Evolutionary conservation across 1,140 invertebrate genomes (phyloP).

Genomic region (Chironomus striatipennis): DNA sequence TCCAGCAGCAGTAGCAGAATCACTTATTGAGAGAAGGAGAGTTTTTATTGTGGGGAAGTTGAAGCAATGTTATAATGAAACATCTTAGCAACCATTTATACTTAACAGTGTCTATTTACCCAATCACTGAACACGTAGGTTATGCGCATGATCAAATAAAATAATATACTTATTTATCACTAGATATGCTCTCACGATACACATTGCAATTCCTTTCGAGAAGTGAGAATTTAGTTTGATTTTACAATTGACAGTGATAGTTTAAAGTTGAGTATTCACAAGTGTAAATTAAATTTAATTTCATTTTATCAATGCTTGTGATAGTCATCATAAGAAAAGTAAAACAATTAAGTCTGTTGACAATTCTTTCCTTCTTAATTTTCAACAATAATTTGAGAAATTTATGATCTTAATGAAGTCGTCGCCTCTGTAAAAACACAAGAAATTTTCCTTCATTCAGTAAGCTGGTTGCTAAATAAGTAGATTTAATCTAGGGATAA

Average conservation of each 20-base stretch:
- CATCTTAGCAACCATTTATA: constrained; percentile 22
- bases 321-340: too few relatives aligned
- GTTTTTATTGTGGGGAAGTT: not conserved
- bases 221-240: too few relatives aligned
- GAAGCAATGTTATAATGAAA: not conserved
- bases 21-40: not conserved
- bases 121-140: not conserved
- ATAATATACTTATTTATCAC: too few relatives aligned
- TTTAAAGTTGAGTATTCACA: too few relatives aligned
- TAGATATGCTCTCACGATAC: not conserved
- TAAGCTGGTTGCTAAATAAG: not conserved
- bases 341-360: too few relatives aligned
- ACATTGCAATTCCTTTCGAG: not conserved
- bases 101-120: constrained; percentile 3
- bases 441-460: not conserved
- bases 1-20: not conserved
- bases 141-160: not conserved
- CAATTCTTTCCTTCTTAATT: too few relatives aligned
- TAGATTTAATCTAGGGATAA: constrained; percentile 19
- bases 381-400: too few relatives aligned
- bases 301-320: too few relatives aligned
- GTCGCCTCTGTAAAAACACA: constrained; percentile 1
- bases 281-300: too few relatives aligned
- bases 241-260: too few relatives aligned
- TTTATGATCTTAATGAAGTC: constrained; percentile 7